Evolutionary conservation across 2,113 vertebrate species (phyloP), one percentile per base, ranked within the genome.

Genomic region (Cynopterus brachyotis): DNA sequence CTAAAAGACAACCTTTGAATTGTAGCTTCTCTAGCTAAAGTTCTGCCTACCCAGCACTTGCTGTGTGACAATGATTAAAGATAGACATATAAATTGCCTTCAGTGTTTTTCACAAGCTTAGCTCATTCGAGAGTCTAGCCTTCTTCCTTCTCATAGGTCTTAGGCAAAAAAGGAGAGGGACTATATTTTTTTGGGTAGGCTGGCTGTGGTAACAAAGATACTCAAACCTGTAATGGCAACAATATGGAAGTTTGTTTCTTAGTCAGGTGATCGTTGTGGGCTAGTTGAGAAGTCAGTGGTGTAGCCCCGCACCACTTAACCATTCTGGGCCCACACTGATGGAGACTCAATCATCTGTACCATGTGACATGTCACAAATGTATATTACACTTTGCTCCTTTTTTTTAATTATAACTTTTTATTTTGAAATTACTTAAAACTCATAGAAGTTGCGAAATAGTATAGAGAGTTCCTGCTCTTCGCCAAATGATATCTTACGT

Each of bases 401-500:
- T 26, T 62, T 30, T 79, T 79, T 57, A 62, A 67, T 88, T n/a
- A 24, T 60, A 40, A 32, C 32, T 84, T 35, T 86, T 92, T 72
- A 85, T 66, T 95, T 83, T 95, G 53, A 94, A 78, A 50, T 35
- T 59, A 8, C 84, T 64, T 93, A 73, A 92, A 67, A 92, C 30
- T 76, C 64, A 93, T 15, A 35, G 24, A 92, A 79, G 2, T 55
- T 89, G 35, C 16, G 80, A 80, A 30, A 62, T 8, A 79, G 50
- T 30, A 35, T 11, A 64, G 16, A n/a, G 10, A 73, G 11, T 78
- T 76, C 22, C 35, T 37, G 30, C 20, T 26, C 67, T 87, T 92
- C 22, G 35, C 32, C 50, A 40, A 87, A 12, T 28, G 40, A 72
- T 17, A 26, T 60, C 55, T 66, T 95, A 19, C 0, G 28, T 30